These are phyloP conservation scores for Neodiprion virginianus DNA, from an alignment of 1,140 invertebrate genomes.

Conservation along the genomic window DNA sequence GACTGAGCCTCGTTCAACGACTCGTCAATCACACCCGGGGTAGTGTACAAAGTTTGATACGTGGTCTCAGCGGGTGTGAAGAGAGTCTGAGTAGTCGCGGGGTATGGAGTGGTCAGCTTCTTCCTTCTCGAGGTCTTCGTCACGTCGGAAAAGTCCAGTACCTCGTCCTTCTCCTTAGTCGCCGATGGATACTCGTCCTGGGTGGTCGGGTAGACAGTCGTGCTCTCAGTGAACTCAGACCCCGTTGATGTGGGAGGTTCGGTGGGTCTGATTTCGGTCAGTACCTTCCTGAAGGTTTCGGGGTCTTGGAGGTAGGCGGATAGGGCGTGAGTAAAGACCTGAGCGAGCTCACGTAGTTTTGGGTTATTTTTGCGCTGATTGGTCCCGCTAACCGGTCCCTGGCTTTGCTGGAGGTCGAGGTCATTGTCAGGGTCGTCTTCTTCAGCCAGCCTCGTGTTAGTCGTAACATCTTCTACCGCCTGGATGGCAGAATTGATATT, in stretches of 20 bases:
- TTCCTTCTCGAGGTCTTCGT: conserved; percentile 50
- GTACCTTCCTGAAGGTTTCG: conserved; percentile 74
- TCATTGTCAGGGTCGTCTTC: conserved; percentile 65
- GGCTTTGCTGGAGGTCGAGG: conserved; percentile 68
- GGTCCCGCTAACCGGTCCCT: conserved; percentile 64
- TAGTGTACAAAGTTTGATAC: conserved; percentile 47
- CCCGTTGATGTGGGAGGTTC: conserved; percentile 66
- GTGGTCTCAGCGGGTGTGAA: conserved; percentile 24
- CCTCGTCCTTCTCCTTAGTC: conserved; percentile 73
- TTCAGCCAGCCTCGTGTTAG: conserved; percentile 49
- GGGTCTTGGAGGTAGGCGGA: conserved; percentile 84
- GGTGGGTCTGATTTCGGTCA: conserved; percentile 78
- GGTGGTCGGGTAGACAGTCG: conserved; percentile 42
- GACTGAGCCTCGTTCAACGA: conserved; percentile 37
- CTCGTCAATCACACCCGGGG: conserved; percentile 39
- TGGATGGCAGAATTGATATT: conserved; percentile 55
- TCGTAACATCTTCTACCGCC: conserved; percentile 44
- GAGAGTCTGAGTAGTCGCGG: conserved; percentile 30
- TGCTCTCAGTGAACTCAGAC: conserved; percentile 28
- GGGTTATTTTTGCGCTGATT: conserved; percentile 57
- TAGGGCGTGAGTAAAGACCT: conserved; percentile 82
- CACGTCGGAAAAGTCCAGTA: conserved; percentile 78
- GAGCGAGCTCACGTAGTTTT: conserved; percentile 77
- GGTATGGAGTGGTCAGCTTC: conserved; percentile 55
- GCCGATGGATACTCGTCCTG: conserved; percentile 60